Evolutionary conservation across 2,888 invertebrate species (phyloP), one percentile per base, ranked within the genome.

Genomic region (Ptilodon capucinus): DNA sequence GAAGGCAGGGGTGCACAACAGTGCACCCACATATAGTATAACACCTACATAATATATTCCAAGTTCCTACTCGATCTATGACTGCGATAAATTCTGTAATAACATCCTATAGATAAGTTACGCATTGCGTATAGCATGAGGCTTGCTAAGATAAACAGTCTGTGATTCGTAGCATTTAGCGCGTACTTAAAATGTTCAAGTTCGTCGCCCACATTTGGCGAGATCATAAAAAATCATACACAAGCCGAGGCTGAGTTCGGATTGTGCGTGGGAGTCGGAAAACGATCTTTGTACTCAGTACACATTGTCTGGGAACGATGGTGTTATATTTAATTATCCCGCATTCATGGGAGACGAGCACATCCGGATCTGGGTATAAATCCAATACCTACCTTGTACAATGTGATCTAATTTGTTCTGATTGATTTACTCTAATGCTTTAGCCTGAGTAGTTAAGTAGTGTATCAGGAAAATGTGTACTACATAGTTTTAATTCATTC

Each of bases 191-290:
- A 14, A 19, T 44, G 35, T n/a, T 55, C 53, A 56, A 59, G 53
- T 40, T 34, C 49, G 39, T 54, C 66, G 66, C 66, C 64, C 64
- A 67, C 66, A 17, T 42, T 16, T 23, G 17, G 40, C 54, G 46
- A 46, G 53, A 54, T 61, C 50, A 58, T 52, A 57, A 47, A 44
- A 62, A 61, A 59, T 56, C 52, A 57, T 57, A 53, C 49, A 50
- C 35, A 35, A 42, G 38, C 44, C 46, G 48, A 51, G 53, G 46
- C 48, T 54, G 46, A 46, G 57, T 58, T 51, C 53, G 39, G 39
- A 18, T 52, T 53, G 42, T 44, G 51, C 47, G 64, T 64, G 46
- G 65, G 65, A 55, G 56, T 44, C 44, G 11, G 39, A 42, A 36
- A 30, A 25, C 23, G 28, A 36, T 38, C 36, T 43, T 35, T 30